Conservation (phyloP, 2,113 vertebrate species). For the Solea senegalensis region DNA sequence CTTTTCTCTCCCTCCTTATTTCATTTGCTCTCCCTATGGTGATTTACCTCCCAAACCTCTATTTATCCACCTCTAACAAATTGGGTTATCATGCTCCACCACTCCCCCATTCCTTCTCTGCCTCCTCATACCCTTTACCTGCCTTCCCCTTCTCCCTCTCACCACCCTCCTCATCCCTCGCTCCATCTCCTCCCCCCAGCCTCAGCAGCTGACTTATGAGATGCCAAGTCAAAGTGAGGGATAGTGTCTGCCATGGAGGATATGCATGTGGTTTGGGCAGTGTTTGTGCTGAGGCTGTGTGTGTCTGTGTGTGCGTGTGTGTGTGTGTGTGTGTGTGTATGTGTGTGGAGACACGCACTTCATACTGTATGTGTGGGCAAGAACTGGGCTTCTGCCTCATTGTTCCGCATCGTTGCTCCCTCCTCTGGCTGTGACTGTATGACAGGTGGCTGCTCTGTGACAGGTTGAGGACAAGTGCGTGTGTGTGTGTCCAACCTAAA, state of each 20-base stretch:
- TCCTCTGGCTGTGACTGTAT: slow-evolving; percentile 42
- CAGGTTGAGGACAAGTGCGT: slow-evolving; percentile 27
- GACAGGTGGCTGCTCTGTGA: slow-evolving; percentile 56
- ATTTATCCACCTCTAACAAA: slow-evolving; percentile 79
- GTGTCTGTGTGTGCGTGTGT: slow-evolving; percentile 31
- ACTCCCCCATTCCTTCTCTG: slow-evolving; percentile 57
- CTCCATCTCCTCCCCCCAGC: slow-evolving; percentile 28
- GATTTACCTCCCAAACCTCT: slow-evolving; percentile 76
- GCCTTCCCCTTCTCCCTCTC: slow-evolving; percentile 19
- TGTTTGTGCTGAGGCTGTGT: slow-evolving; percentile 9
- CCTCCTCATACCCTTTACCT: slow-evolving; percentile 53
- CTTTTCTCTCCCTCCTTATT: slow-evolving; percentile 63
- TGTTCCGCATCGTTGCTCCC: slow-evolving; percentile 53
- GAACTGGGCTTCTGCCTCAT: slow-evolving; percentile 29
- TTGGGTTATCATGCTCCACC: slow-evolving; percentile 75
- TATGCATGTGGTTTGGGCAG: slow-evolving; percentile 35
- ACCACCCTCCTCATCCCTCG: slow-evolving; percentile 19
- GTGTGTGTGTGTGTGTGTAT: background rate
- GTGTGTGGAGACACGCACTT: background rate
- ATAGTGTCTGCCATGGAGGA: slow-evolving; percentile 52
- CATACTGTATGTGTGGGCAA: background rate
- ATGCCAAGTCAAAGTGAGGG: slow-evolving; percentile 65
- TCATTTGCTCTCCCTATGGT: slow-evolving; percentile 66
- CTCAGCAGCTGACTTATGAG: slow-evolving; percentile 72
- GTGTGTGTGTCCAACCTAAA: background rate